These are phyloP conservation scores for Cactoblastis cactorum DNA, from an alignment of 2,888 invertebrate genomes.

Conservation along the genomic window DNA sequence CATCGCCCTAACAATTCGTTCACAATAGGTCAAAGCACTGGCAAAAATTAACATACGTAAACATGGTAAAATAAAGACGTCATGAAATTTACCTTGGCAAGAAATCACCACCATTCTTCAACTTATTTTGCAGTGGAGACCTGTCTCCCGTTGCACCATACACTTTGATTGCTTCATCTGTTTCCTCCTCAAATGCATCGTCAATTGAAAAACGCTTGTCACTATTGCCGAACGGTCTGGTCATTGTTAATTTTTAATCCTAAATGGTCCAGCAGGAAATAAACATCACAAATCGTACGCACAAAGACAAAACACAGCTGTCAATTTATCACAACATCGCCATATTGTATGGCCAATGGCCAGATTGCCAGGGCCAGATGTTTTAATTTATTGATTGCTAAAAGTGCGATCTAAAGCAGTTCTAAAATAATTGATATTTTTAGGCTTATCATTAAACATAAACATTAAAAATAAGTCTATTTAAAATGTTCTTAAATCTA, in stretches of 20 bases:
- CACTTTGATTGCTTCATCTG: constrained; percentile 89
- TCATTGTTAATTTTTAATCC: constrained; percentile 61
- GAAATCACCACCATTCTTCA: constrained; percentile 66
- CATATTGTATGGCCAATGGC: constrained; percentile 56
- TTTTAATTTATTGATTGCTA: neutral
- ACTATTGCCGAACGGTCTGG: constrained; percentile 68
- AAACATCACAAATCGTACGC: constrained; percentile 58
- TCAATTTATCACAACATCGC: constrained; percentile 73
- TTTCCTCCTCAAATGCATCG: constrained; percentile 91
- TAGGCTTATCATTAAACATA: no score
- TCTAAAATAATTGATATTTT: no score
- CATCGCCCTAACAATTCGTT: neutral
- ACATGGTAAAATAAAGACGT: neutral
- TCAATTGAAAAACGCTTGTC: constrained; percentile 89
- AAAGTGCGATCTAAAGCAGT: constrained; percentile 15
- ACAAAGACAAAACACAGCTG: constrained; percentile 69
- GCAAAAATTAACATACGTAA: neutral
- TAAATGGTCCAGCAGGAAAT: constrained; percentile 47
- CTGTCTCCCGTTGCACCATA: constrained; percentile 88
- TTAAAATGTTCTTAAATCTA: no score
- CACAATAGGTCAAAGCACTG: neutral
- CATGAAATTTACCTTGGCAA: constrained; percentile 49
- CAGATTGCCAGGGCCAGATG: no score
- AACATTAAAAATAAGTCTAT: no score
- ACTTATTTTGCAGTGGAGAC: constrained; percentile 81